Evolutionary conservation across 2,888 invertebrate genomes (phyloP).

Genomic region (Tachina grossa): DNA sequence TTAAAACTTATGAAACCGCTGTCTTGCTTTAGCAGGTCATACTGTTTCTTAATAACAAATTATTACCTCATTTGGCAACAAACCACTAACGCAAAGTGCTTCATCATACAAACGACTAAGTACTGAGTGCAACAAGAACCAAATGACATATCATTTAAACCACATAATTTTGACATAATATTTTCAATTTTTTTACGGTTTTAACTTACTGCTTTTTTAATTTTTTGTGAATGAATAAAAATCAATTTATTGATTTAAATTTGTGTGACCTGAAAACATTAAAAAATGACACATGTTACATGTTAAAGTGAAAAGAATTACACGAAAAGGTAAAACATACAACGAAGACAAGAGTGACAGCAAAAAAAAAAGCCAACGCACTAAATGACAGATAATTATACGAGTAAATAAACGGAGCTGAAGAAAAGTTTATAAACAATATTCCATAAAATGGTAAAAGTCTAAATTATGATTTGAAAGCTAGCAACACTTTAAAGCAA

Average conservation of each 20-base stretch:
- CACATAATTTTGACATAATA: slow-evolving; percentile 38
- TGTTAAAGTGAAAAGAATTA: slow-evolving; percentile 20
- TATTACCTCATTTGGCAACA: slow-evolving; percentile 27
- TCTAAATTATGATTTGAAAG: too few species aligned
- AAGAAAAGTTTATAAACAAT: neutral
- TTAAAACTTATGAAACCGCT: too few species aligned
- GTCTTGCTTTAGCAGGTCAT: too few species aligned
- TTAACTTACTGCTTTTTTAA: neutral
- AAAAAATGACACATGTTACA: slow-evolving; percentile 54
- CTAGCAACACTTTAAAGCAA: too few species aligned
- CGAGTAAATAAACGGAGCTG: neutral
- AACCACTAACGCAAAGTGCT: neutral
- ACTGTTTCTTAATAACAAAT: neutral
- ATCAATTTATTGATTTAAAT: slow-evolving; percentile 64
- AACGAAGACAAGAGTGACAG: neutral
- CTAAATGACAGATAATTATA: neutral
- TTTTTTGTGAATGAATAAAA: slow-evolving; percentile 23
- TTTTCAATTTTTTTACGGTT: neutral
- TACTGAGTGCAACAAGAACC: neutral
- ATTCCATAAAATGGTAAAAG: neutral
- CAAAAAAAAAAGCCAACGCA: neutral
- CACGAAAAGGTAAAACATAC: neutral
- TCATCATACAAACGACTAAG: neutral
- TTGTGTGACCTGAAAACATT: slow-evolving; percentile 41
- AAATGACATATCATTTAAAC: slow-evolving; percentile 52